phyloP scores from a whole-genome alignment of 30 jellyfish, hydroid and myxozoan species.

The Catostylus mosaicus region DNA sequence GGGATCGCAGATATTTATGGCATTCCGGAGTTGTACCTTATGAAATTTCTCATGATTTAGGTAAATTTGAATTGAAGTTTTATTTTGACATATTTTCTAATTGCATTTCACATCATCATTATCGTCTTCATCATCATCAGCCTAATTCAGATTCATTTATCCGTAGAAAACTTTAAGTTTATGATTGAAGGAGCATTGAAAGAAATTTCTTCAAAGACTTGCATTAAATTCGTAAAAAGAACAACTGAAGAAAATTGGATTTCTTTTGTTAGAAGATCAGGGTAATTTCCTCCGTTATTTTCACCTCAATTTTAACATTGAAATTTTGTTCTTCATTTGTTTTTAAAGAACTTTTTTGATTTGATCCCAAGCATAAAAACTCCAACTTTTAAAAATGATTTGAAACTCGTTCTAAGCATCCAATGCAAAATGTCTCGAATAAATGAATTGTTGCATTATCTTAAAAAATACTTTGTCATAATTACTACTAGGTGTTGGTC shows the following conservation, averaged over 20 bases:
- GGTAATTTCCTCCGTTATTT: conserved; percentile 24
- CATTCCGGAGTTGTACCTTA: conserved; percentile 49
- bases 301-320: not conserved
- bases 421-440: not conserved
- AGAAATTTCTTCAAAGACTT: conserved; percentile 47
- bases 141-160: not conserved
- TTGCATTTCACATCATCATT: not conserved
- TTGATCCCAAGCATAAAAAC: not conserved
- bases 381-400: too few species aligned
- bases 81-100: not conserved
- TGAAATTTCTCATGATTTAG: conserved; percentile 36
- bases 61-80: conserved; percentile 7
- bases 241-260: conserved; percentile 69
- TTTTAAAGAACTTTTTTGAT: not conserved
- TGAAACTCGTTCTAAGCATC: not conserved
- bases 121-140: not conserved
- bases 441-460: not conserved
- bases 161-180: conserved; percentile 24
- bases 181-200: conserved; percentile 32
- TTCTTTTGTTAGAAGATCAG: conserved; percentile 56
- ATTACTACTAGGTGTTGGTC: conserved; percentile 81
- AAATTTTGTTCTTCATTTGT: not conserved
- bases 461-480: not conserved
- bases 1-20: conserved; percentile 53
- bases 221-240: conserved; percentile 41